Evolutionary conservation across 30 jellyfish, hydroid and myxozoan species (phyloP).

Genomic region (Turritopsis rubra): DNA sequence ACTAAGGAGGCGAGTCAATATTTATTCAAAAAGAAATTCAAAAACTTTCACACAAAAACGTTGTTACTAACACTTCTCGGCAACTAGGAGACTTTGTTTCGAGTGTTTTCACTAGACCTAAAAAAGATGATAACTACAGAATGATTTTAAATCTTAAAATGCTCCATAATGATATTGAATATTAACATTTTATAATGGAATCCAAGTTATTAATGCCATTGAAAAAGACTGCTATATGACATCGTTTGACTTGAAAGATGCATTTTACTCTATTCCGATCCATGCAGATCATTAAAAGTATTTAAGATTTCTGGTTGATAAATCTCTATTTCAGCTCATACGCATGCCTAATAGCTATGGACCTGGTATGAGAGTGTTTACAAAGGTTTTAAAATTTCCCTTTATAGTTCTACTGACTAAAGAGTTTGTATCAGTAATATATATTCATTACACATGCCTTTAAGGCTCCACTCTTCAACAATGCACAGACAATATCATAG

Average conservation of each 20-base stretch:
- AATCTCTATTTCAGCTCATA: neutral
- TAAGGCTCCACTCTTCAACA: neutral
- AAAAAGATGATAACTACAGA: neutral
- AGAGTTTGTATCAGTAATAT: neutral
- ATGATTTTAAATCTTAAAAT: neutral
- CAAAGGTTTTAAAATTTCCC: neutral
- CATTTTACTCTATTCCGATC: neutral
- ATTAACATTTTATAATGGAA: neutral
- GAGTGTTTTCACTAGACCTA: neutral
- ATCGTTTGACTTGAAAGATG: neutral
- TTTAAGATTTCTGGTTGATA: no score
- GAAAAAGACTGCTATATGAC: neutral
- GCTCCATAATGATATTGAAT: neutral
- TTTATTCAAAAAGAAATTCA: no score
- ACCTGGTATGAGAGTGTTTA: neutral
- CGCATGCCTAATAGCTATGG: neutral
- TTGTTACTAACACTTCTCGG: neutral
- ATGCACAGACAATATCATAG: neutral
- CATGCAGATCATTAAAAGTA: neutral
- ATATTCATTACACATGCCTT: neutral
- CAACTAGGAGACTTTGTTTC: neutral
- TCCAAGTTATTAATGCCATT: neutral
- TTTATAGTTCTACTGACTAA: neutral
- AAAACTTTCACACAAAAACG: neutral
- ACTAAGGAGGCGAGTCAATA: no score